Conservation (phyloP, 2,797 vertebrate species). For the Enteromius afrohamiltoni region DNA sequence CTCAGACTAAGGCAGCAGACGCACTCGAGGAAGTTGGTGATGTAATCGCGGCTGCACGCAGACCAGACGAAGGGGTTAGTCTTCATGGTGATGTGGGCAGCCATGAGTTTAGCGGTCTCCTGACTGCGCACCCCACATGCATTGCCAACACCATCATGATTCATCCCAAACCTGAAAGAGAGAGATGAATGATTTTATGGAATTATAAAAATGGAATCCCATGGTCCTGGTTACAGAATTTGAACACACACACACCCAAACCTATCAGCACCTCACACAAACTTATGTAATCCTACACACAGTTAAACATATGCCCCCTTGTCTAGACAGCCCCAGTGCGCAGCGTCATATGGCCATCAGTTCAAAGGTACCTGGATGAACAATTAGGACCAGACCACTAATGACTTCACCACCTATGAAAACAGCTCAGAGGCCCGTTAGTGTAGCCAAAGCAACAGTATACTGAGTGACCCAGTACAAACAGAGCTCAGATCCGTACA, state of each 20-base stretch:
- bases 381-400: constrained; percentile 56
- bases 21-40: constrained; percentile 99
- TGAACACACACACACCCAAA: constrained; percentile 23
- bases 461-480: constrained; percentile 57
- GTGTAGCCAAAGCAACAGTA: constrained; percentile 44
- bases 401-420: constrained; percentile 70
- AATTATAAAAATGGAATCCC: constrained; percentile 23
- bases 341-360: constrained; percentile 19
- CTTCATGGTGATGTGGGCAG: constrained; percentile 98
- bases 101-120: constrained; percentile 98
- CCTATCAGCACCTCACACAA: constrained; percentile 33
- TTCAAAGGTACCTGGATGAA: constrained; percentile 62
- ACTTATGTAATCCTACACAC: constrained; percentile 46
- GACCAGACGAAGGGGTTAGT: constrained; percentile 99
- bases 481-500: constrained; percentile 28
- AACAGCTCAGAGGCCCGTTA: constrained; percentile 51
- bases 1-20: constrained; percentile 57
- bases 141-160: constrained; percentile 96
- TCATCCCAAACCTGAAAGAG: constrained; percentile 92
- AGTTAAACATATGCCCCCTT: constrained; percentile 48
- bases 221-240: constrained; percentile 15
- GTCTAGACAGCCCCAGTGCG: constrained; percentile 54
- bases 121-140: constrained; percentile 91
- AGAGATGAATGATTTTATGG: constrained; percentile 17
- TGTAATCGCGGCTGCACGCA: constrained; percentile 96